Evolutionary conservation across 2,113 vertebrate species (phyloP).

Genomic region (Orientallactaga bullata): DNA sequence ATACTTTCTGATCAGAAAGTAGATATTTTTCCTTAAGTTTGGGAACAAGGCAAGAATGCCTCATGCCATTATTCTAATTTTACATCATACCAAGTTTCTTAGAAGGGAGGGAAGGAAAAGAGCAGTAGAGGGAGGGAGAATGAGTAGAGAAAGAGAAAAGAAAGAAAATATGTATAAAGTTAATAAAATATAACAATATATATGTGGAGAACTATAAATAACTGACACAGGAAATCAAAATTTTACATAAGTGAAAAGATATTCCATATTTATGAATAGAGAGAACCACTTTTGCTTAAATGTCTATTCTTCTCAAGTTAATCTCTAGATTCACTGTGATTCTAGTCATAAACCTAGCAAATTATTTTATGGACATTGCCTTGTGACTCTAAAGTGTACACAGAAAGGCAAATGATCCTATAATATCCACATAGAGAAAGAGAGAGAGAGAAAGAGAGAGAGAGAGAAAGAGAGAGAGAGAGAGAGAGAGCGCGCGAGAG

Average conservation of each 20-base stretch:
- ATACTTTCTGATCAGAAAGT: neutral
- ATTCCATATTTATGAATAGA: neutral
- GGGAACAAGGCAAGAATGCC: neutral
- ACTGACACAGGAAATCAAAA: neutral
- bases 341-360: neutral
- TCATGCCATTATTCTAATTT: neutral
- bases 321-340: neutral
- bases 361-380: neutral
- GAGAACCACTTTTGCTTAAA: too few species aligned
- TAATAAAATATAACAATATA: neutral
- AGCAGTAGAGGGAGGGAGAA: neutral
- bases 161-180: neutral
- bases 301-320: too few species aligned
- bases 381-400: neutral
- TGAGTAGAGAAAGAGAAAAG: neutral
- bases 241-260: neutral
- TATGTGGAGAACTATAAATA: too few species aligned
- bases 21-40: neutral
- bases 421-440: neutral
- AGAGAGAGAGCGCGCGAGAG: neutral
- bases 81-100: neutral
- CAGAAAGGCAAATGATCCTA: neutral
- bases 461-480: neutral
- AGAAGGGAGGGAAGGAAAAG: neutral
- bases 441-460: too few species aligned